Evolutionary conservation across 2,797 vertebrate genomes (phyloP), one percentile per base, ranked within the genome.

Genomic region (Xenentodon cancila): DNA sequence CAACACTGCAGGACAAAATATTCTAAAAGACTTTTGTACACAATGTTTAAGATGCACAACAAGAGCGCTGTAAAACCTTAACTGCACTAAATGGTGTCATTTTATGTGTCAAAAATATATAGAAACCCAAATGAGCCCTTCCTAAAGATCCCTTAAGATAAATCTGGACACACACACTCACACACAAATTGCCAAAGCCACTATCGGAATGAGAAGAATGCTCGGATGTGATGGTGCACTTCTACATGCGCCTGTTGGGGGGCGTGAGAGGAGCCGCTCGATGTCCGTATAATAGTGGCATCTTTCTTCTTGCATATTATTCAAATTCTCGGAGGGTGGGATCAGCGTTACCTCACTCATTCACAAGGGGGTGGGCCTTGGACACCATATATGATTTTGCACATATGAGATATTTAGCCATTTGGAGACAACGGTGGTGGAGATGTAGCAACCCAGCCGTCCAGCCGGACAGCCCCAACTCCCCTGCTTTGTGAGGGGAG

Each of bases 371-470:
- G 92, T 87, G 91, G 90, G 84, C 32, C 88, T 88, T 89, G 75
- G 72, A 77, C 70, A 37, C 80, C 60, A 58, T 93, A 93, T 93
- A 92, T 93, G 90, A 88, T 86, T 88, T 87, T 79, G 82, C 79
- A 88, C 86, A 88, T 87, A 88, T 79, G 87, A 87, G 88, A 84
- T 63, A 73, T 81, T 61, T 68, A 79, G 76, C 71, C 85, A 86
- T 80, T 91, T 79, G 80, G 78, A 86, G 77, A 81, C 81, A 69
- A 52, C 75, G 55, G 73, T 55, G 79, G 19, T 75, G 77, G 85
- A 79, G 86, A 85, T 85, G 89, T 83, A 89, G n/a, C n/a, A n/a
- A n/a, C n/a, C n/a, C n/a, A n/a, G 77, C 58, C 42, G 49, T 68
- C 62, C 77, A 27, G 55, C 72, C 59, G 74, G 86, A 52, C 76